phyloP scores from a whole-genome alignment of 2,113 vertebrate species.

The Hippocampus mohnikei region DNA sequence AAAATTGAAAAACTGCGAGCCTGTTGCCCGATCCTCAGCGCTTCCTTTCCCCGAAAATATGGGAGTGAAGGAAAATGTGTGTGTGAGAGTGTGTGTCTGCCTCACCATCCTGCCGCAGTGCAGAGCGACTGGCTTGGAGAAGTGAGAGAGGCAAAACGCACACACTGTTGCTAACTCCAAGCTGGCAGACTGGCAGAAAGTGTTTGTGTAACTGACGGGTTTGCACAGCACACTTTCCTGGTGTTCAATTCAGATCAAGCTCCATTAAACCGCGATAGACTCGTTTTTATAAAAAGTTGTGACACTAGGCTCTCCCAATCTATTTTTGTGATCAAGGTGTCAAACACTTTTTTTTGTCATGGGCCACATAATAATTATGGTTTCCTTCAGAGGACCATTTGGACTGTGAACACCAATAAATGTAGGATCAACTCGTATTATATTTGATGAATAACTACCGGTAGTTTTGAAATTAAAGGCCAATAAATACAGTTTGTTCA shows the following conservation, averaged over 20 bases:
- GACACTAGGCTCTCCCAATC: neutral
- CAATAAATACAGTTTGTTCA: no score
- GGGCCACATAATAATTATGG: no score
- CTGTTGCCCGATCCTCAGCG: constrained; percentile 55
- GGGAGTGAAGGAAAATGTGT: constrained; percentile 59
- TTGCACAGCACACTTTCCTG: neutral
- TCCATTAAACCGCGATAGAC: neutral
- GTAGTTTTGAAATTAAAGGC: no score
- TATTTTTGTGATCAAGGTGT: neutral
- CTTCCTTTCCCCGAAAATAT: constrained; percentile 64
- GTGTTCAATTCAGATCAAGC: neutral
- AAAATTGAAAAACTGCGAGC: constrained; percentile 10
- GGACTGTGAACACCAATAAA: no score
- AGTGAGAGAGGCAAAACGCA: constrained; percentile 69
- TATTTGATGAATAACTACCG: no score
- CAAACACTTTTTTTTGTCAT: no score
- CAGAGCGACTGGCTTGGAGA: constrained; percentile 71
- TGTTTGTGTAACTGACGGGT: constrained; percentile 25
- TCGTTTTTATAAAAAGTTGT: neutral
- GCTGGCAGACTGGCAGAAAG: constrained; percentile 69
- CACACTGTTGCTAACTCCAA: constrained; percentile 72
- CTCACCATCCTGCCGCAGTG: constrained; percentile 70
- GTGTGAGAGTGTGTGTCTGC: constrained; percentile 54
- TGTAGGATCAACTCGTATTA: no score
- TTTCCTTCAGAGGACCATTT: no score